Conservation (phyloP, 1,140 invertebrate species). For the Magallana gigas region DNA sequence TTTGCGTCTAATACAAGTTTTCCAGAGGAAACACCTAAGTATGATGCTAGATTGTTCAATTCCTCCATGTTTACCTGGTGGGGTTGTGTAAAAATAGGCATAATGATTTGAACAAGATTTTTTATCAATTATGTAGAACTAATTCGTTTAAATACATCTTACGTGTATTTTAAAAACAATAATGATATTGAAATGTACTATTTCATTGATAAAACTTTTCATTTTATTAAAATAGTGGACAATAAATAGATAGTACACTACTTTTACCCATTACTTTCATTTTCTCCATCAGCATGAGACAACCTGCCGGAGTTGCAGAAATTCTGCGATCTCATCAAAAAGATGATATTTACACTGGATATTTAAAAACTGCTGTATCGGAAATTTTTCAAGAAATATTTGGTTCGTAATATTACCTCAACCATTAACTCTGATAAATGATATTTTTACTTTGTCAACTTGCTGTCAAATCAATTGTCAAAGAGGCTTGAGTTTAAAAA, state of each 20-base stretch:
- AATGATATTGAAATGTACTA: no score
- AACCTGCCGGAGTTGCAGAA: background rate
- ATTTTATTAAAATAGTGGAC: no score
- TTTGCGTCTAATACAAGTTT: conserved; percentile 59
- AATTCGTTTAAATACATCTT: no score
- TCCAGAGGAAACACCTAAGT: conserved; percentile 56
- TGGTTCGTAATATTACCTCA: background rate
- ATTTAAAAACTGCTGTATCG: conserved; percentile 8
- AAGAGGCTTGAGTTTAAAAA: no score
- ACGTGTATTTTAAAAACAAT: no score
- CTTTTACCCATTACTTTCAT: conserved; percentile 9
- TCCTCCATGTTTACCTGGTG: conserved; percentile 46
- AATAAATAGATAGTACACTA: background rate
- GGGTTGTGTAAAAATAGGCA: background rate
- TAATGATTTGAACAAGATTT: no score
- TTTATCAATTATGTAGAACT: no score
- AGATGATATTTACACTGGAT: conserved; percentile 39
- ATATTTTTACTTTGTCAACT: background rate
- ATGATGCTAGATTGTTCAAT: conserved; percentile 52
- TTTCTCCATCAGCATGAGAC: background rate
- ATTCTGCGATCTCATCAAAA: conserved; percentile 14
- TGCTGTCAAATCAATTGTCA: no score
- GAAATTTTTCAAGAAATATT: conserved; percentile 30
- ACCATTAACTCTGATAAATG: background rate
- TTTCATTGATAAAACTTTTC: no score